Evolutionary conservation across 2,888 invertebrate species (phyloP), one percentile per base, ranked within the genome.

Genomic region (Plebejus anna): DNA sequence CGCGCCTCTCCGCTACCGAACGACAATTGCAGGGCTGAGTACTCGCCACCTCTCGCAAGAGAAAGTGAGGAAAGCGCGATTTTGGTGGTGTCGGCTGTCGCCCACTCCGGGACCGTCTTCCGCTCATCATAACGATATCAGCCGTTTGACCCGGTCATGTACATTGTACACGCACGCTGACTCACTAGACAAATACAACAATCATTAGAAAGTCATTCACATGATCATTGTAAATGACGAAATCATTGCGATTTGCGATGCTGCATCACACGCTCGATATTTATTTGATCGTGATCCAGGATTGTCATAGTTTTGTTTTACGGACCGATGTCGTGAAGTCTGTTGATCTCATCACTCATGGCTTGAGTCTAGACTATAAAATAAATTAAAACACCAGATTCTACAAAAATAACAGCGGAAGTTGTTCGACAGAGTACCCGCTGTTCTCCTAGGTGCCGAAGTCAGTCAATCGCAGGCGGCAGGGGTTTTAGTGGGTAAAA

Each of bases 21-120:
- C 90, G 91, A 91, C 87, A 89, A 90, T 86, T 86, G 90, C 88
- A 88, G 90, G 90, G 90, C 91, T 91, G 90, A 88, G 89, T 89
- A 90, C 92, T 92, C 92, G 91, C 92, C 93, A 93, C 93, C 92
- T 93, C 93, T 66, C 66, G 66, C 84, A 87, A 94, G 94, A 92
- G 94, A 94, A 93, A 94, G 94, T 92, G 89, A 93, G 93, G 94
- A 93, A 94, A 93, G 94, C 90, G 92, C 90, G 90, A 92, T 92
- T 93, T 93, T 91, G 91, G 89, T 91, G 90, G 91, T 86, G 86
- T 87, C 91, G 91, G 90, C 91, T 86, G 86, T 87, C 91, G 91
- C 94, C 93, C 88, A 90, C 84, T 85, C 38, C 86, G 84, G 83
- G 81, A 81, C 84, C 82, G 83, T 83, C 78, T 78, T 78, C 78